These are phyloP conservation scores for Platyrinchus mystaceus DNA, from an alignment of 2,797 vertebrate genomes.

Conservation along the genomic window DNA sequence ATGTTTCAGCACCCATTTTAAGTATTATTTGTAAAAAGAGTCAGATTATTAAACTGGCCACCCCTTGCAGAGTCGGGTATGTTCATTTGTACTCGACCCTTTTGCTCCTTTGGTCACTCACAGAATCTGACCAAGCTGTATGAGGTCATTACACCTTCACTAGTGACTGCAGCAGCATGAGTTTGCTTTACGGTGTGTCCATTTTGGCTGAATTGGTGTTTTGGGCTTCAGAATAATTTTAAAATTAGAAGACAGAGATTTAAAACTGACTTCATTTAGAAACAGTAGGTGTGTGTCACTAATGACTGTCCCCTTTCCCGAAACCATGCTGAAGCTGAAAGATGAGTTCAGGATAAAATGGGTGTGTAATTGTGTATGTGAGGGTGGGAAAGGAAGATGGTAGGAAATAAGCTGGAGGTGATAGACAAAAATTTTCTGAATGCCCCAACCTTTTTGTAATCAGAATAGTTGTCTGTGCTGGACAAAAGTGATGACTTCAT, in stretches of 20 bases:
- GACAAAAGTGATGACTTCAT: neutral
- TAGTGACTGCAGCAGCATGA: neutral
- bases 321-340: neutral
- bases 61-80: fast-evolving
- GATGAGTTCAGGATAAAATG: neutral
- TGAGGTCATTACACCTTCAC: neutral
- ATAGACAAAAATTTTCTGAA: neutral
- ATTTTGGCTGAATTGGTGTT: neutral
- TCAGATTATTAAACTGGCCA: neutral
- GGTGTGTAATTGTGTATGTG: neutral
- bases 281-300: neutral
- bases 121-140: neutral
- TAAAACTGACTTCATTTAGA: neutral
- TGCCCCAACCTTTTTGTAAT: neutral
- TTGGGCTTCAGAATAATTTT: neutral
- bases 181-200: neutral
- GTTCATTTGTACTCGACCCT: neutral
- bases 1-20: neutral
- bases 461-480: neutral
- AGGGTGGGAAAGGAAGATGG: neutral
- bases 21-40: neutral
- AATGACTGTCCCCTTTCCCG: neutral
- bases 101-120: fast-evolving
- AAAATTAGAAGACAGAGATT: neutral
- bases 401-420: neutral